A percentile compares a stretch with the other conserved stretches of the same genome.
Conservation (phyloP, 2,888 invertebrate species). For the Drosophila prostipennis region DNA sequence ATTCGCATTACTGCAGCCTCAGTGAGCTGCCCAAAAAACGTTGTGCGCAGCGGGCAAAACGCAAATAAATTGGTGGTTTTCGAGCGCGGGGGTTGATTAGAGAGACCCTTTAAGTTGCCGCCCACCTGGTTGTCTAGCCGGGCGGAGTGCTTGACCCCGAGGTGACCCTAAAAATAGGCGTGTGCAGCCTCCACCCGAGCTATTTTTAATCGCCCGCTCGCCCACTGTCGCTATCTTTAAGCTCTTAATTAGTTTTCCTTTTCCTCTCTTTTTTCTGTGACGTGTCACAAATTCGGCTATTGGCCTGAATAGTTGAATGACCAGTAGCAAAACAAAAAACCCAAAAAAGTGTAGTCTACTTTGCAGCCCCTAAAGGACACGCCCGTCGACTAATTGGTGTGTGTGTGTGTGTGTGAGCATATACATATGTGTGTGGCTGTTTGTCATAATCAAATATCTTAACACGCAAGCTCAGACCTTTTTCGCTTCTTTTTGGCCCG, state of each 20-base stretch:
- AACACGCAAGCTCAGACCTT: conserved; percentile 61
- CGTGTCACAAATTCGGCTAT: conserved; percentile 42
- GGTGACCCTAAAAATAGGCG: conserved; percentile 41
- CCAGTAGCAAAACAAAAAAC: conserved; percentile 16
- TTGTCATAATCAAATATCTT: conserved; percentile 76
- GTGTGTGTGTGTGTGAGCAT: conserved; percentile 7
- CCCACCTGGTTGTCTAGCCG: conserved; percentile 26
- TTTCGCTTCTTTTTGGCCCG: conserved; percentile 10
- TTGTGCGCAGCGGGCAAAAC: conserved; percentile 42
- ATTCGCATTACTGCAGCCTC: conserved; percentile 79
- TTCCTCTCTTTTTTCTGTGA: conserved; percentile 8
- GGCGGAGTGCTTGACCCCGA: conserved; percentile 44
- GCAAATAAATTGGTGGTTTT: conserved; percentile 68
- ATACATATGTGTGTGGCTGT: conserved; percentile 33
- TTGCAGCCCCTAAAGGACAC: conserved; percentile 60
- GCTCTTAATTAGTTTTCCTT: conserved; percentile 42
- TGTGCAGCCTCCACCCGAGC: conserved; percentile 31
- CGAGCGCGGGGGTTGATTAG: conserved; percentile 33
- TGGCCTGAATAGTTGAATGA: conserved; percentile 29
- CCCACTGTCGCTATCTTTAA: conserved; percentile 41
- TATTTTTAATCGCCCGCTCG: conserved; percentile 55
- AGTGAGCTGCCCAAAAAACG: conserved; percentile 57
- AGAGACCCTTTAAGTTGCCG: neutral
- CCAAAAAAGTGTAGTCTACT: conserved; percentile 43
- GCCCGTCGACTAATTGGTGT: conserved; percentile 66